A percentile compares a stretch with the other conserved stretches of the same genome.
phyloP scores from a whole-genome alignment of 2,888 invertebrate species.

The Elmis aenea region DNA sequence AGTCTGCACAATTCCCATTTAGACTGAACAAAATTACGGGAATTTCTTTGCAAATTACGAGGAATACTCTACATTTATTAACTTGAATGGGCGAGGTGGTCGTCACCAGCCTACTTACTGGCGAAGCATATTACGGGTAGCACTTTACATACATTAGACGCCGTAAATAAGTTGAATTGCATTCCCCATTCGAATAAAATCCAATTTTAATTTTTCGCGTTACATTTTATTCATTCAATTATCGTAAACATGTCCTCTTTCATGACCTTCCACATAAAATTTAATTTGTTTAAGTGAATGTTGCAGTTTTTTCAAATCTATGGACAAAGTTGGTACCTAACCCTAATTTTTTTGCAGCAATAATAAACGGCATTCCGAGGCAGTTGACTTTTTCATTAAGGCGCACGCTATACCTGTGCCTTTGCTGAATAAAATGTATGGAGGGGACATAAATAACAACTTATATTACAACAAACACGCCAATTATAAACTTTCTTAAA shows the following conservation, averaged over 20 bases:
- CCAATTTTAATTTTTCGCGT: slow-evolving; percentile 43
- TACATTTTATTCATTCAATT: slow-evolving; percentile 46
- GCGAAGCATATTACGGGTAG: slow-evolving; percentile 32
- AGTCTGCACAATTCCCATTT: no score
- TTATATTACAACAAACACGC: no score
- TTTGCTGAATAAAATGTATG: no score
- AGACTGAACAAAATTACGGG: no score
- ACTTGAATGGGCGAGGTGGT: slow-evolving; percentile 15
- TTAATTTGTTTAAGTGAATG: slow-evolving; percentile 43
- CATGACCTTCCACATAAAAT: slow-evolving; percentile 40
- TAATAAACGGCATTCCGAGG: no score
- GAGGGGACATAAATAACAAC: no score
- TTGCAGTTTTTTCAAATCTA: slow-evolving; percentile 35
- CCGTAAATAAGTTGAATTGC: slow-evolving; percentile 38
- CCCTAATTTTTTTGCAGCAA: no score
- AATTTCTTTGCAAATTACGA: no score
- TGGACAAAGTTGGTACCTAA: no score
- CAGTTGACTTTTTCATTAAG: no score
- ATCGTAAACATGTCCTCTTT: slow-evolving; percentile 45
- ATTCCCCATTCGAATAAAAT: slow-evolving; percentile 39
- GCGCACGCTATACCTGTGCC: no score
- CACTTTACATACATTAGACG: slow-evolving; percentile 45
- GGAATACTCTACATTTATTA: slow-evolving; percentile 8
- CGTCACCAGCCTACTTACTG: slow-evolving; percentile 15
- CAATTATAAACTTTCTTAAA: no score